Conservation (phyloP, 2,797 vertebrate genomes). For the Chelidonichthys spinosus region DNA sequence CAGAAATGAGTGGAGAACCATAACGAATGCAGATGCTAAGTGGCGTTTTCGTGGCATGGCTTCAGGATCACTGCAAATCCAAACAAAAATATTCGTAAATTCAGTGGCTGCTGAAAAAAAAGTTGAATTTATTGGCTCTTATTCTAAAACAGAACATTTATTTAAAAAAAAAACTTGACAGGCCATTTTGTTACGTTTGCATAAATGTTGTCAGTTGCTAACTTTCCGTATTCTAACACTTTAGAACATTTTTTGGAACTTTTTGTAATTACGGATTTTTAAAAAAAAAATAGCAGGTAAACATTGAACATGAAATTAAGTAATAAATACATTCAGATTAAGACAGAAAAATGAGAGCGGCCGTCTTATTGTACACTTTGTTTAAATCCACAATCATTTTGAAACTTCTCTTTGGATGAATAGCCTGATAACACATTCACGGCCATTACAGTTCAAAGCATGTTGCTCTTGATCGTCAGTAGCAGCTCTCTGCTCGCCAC, state of each 20-base stretch:
- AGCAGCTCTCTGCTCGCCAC: conserved; percentile 5
- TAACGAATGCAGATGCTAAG: neutral
- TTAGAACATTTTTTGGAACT: too few species aligned
- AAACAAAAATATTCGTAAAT: neutral
- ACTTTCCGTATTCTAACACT: too few species aligned
- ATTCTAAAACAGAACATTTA: neutral
- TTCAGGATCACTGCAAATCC: neutral
- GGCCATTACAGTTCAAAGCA: conserved; percentile 30
- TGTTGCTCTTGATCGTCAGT: conserved; percentile 17
- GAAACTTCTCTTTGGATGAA: conserved; percentile 23
- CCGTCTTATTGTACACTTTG: neutral
- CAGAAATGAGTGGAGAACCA: neutral
- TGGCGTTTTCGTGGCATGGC: neutral
- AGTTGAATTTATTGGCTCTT: neutral
- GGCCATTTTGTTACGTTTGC: neutral
- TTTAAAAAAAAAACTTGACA: neutral
- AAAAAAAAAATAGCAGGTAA: conserved; percentile 28
- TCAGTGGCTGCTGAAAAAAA: neutral
- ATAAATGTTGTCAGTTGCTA: neutral
- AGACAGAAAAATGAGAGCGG: conserved; percentile 13
- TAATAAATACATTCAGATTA: conserved; percentile 64
- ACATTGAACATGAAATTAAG: conserved; percentile 23
- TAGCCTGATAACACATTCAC: neutral
- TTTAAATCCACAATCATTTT: neutral
- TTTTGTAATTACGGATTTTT: neutral